phyloP scores from a whole-genome alignment of 1,140 invertebrate species.

The Bombus confusus region DNA sequence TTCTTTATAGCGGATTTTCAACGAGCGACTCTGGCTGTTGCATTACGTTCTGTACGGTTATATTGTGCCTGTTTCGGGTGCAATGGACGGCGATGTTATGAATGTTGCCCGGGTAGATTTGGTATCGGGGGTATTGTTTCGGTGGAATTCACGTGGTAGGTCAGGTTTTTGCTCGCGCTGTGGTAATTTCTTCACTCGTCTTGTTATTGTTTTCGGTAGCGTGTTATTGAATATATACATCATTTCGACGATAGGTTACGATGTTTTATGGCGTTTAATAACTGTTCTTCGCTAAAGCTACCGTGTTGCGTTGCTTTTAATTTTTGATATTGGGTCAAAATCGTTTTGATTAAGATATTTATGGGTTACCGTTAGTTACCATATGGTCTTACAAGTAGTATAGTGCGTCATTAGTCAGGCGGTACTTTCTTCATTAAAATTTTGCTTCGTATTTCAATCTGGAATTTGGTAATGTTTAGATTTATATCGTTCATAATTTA shows the following conservation, averaged over 20 bases:
- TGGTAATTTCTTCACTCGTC: background rate
- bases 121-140: background rate
- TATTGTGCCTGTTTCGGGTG: background rate
- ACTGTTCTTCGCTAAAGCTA: background rate
- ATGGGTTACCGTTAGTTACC: background rate
- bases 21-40: background rate
- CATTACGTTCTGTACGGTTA: background rate
- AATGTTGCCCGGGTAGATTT: background rate
- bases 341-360: background rate
- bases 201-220: background rate
- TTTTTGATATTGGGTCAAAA: background rate
- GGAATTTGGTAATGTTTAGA: background rate
- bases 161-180: background rate
- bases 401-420: background rate
- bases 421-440: background rate
- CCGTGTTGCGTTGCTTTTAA: background rate
- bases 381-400: background rate
- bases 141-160: conserved; percentile 2
- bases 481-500: too few species aligned
- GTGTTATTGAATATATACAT: too few species aligned
- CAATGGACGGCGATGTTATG: background rate
- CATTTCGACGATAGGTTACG: background rate
- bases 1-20: background rate
- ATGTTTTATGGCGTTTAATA: background rate
- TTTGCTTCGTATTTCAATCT: background rate